Conservation (phyloP, 1,140 invertebrate species). For the Amphibalanus amphitrite region DNA sequence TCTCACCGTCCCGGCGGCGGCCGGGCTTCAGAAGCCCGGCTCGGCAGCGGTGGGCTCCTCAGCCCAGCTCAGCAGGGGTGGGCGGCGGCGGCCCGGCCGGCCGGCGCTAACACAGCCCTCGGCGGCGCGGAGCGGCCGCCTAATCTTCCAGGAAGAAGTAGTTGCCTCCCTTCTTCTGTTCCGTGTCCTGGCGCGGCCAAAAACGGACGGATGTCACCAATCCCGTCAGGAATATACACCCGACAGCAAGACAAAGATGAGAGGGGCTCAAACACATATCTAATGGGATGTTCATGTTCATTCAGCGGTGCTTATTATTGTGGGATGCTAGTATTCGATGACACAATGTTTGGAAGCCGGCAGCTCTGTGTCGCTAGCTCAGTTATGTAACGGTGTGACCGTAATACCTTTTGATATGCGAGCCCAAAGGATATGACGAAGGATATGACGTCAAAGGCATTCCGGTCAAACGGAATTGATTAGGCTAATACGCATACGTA, state of each 20-base stretch:
- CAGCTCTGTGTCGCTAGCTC: not conserved
- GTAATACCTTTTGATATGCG: too few species aligned
- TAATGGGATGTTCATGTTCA: not conserved
- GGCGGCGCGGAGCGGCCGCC: not conserved
- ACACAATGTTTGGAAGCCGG: not conserved
- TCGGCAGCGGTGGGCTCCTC: not conserved
- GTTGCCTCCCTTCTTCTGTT: constrained; percentile 92
- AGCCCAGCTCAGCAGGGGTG: not conserved
- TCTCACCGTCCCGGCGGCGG: too few species aligned
- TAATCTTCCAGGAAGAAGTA: constrained; percentile 97
- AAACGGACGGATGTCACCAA: constrained; percentile 3
- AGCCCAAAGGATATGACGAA: too few species aligned
- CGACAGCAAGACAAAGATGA: constrained; percentile 10
- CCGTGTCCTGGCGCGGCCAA: constrained; percentile 66
- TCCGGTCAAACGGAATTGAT: not conserved
- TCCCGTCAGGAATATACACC: constrained; percentile 26
- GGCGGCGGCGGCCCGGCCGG: too few species aligned
- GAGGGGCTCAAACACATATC: not conserved
- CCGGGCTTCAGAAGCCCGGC: not conserved
- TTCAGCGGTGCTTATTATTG: not conserved
- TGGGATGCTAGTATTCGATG: not conserved
- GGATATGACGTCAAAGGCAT: too few species aligned
- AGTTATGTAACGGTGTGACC: too few species aligned
- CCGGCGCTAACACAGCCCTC: not conserved
- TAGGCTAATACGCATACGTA: not conserved